Percentiles rank a stretch among this genome's conserved stretches.
Evolutionary conservation across 2,797 vertebrate genomes (phyloP).

Genomic region (Anguilla marmorata): DNA sequence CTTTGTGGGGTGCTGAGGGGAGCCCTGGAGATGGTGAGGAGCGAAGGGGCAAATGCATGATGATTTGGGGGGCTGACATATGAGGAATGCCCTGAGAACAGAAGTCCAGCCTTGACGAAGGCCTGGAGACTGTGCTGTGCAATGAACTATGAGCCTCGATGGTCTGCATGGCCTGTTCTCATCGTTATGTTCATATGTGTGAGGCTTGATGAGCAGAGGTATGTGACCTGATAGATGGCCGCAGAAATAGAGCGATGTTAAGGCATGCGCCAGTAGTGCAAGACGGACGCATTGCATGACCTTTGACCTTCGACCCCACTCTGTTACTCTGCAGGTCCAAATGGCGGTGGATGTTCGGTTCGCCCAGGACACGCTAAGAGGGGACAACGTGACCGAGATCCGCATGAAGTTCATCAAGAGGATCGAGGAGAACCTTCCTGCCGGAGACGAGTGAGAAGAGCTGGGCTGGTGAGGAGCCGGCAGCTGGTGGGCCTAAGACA

Average conservation of each 20-base stretch:
- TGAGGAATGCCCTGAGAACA: not conserved
- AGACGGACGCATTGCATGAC: not conserved
- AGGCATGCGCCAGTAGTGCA: not conserved
- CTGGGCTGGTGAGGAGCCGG: slow-evolving; percentile 51
- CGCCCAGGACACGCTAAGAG: slow-evolving; percentile 92
- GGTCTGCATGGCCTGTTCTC: not conserved
- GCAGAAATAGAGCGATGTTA: not conserved
- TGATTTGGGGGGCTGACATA: not conserved
- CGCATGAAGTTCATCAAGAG: slow-evolving; percentile 97
- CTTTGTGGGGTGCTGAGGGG: slow-evolving; percentile 93
- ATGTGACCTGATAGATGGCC: not conserved
- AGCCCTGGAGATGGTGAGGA: slow-evolving; percentile 94
- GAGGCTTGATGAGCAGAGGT: not conserved
- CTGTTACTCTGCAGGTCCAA: slow-evolving; percentile 81
- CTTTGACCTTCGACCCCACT: not conserved
- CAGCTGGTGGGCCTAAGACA: slow-evolving; percentile 40
- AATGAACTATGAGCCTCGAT: not conserved
- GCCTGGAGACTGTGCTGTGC: no score
- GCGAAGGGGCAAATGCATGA: not conserved
- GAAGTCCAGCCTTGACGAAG: not conserved
- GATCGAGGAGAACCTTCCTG: slow-evolving; percentile 97
- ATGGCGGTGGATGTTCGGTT: slow-evolving; percentile 98
- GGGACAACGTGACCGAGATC: slow-evolving; percentile 95
- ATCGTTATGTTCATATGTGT: not conserved
- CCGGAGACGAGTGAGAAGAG: slow-evolving; percentile 81